Percentiles rank a stretch among this genome's conserved stretches.
phyloP scores from a whole-genome alignment of 1,140 invertebrate species.

The Formica exsecta region DNA sequence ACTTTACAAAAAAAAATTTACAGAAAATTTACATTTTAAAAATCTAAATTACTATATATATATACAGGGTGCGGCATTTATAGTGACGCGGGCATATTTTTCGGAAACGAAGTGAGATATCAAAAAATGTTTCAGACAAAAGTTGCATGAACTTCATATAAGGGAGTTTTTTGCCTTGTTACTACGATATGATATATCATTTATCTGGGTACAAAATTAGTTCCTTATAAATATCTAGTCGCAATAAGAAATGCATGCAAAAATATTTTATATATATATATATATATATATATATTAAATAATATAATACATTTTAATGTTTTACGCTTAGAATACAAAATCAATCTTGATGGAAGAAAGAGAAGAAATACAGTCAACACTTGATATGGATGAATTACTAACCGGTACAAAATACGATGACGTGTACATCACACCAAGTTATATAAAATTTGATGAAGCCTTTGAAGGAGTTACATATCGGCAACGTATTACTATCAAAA shows the following conservation, averaged over 20 bases:
- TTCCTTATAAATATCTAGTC: background rate
- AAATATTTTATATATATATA: background rate
- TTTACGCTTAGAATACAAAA: background rate
- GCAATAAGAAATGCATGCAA: background rate
- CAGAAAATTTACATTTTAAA: background rate
- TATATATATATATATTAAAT: too few relatives aligned
- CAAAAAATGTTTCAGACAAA: too few relatives aligned
- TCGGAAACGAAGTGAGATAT: too few relatives aligned
- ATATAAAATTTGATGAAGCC: constrained; percentile 76
- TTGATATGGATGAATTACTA: background rate
- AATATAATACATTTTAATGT: background rate
- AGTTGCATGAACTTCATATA: constrained; percentile 47
- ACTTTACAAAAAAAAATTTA: background rate
- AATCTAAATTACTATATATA: too few relatives aligned
- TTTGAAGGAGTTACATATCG: constrained; percentile 74
- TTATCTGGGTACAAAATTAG: background rate
- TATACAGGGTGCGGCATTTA: too few relatives aligned
- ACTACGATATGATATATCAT: background rate
- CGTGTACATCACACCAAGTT: constrained; percentile 74
- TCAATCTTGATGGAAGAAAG: constrained; percentile 15
- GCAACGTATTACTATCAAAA: constrained; percentile 72
- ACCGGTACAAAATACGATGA: constrained; percentile 56
- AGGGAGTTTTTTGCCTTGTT: constrained; percentile 21
- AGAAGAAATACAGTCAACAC: background rate
- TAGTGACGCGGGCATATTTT: too few relatives aligned